A percentile compares a stretch with the other conserved stretches of the same genome.
Evolutionary conservation across 2,888 invertebrate species (phyloP).

Genomic region (Eristalis arbustorum): DNA sequence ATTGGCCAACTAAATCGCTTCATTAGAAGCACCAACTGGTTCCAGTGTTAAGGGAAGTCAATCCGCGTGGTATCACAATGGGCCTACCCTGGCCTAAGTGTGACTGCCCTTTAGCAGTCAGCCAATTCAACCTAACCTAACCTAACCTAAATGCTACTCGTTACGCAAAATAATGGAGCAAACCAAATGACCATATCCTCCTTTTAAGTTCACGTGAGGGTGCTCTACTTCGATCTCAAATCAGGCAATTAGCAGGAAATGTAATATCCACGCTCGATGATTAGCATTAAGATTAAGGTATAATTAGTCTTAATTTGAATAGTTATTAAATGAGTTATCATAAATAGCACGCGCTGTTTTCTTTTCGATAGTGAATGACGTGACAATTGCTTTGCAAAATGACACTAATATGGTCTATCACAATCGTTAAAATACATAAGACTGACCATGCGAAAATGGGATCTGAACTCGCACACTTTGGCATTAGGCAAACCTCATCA

Average conservation of each 20-base stretch:
- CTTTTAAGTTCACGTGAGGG: background rate
- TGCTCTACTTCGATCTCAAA: background rate
- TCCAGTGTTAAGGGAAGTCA: too few relatives aligned
- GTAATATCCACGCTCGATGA: background rate
- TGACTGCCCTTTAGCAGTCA: too few relatives aligned
- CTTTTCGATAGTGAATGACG: background rate
- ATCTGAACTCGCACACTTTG: too few relatives aligned
- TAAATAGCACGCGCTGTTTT: conserved; percentile 5
- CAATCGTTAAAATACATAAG: too few relatives aligned
- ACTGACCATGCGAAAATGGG: too few relatives aligned
- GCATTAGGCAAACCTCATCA: too few relatives aligned
- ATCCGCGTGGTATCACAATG: too few relatives aligned
- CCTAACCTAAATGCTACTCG: background rate
- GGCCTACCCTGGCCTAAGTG: too few relatives aligned
- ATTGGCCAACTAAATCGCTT: too few relatives aligned
- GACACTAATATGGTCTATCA: background rate
- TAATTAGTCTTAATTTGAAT: background rate
- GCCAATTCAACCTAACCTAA: too few relatives aligned
- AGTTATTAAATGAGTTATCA: background rate
- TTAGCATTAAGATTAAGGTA: background rate
- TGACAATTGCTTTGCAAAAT: background rate
- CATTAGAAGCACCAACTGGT: too few relatives aligned
- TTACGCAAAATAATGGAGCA: background rate
- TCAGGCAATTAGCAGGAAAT: background rate
- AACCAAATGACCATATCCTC: background rate